Evolutionary conservation across 2,888 invertebrate genomes (phyloP), one percentile per base, ranked within the genome.

Genomic region (Stenodema calcarata): DNA sequence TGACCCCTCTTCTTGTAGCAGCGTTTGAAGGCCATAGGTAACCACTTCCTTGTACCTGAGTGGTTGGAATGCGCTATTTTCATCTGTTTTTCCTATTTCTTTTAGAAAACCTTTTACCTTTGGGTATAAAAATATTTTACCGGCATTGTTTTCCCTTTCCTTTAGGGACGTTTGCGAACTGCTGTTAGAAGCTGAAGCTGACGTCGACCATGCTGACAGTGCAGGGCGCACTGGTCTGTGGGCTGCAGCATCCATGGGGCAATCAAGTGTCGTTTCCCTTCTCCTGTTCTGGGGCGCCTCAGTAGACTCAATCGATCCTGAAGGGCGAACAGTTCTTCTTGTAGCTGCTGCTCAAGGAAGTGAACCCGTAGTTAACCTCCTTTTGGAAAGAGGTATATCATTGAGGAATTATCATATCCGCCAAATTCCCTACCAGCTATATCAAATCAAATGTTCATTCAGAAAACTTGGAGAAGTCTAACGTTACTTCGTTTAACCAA

Each of bases 201-300:
- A 98, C 91, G 95, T 97, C 0, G 98, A 98, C 91, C 95, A 97
- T 87, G 93, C 94, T 75, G 97, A 98, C 91, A 93, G 93, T 82
- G 94, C 95, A 87, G 97, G 97, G 0, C 93, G 97, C 80, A 96
- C 96, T 0, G 96, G 97, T 1, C 92, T 98, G 88, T 98, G 98
- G 95, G 97, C 97, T 11, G 98, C 97, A 0, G 97, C 97, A 9
- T 96, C 97, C 14, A 97, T 97, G 91, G 98, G 98, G 0, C 98
- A 98, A 91, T 95, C 96, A 30, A 93, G 94, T 16, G 95, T 97
- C 0, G 96, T 97, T 0, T 95, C 96, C 18, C 92, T 97, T 89
- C 92, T 98, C 89, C 93, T 98, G 88, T 98, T 97, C 92, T 98
- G 98, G 98, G 98, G 98, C 62, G 98, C 98, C 88, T 96, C 97